Conservation (phyloP, 2,888 invertebrate species). For the Eutolmus rufibarbis region DNA sequence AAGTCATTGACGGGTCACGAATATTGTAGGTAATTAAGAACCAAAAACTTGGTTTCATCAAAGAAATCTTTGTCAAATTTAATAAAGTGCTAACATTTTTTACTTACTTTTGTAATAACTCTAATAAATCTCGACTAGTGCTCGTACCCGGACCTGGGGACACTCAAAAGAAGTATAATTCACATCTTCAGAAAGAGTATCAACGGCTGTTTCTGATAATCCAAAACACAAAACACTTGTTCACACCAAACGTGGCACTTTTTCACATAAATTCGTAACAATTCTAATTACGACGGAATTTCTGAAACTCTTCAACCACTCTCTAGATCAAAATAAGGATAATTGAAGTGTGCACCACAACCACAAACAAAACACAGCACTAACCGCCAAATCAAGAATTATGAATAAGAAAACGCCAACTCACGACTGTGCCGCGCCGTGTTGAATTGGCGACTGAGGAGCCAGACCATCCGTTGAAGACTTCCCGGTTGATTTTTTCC, state of each 20-base stretch:
- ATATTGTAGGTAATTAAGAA: not conserved
- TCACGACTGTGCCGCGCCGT: not conserved
- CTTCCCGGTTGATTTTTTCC: not conserved
- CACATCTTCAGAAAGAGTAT: not conserved
- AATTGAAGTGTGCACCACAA: not conserved
- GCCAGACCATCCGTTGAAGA: not conserved
- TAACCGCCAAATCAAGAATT: not conserved
- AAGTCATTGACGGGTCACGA: not conserved
- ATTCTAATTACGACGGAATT: not conserved
- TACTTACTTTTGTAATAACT: not conserved
- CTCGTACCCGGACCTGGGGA: not conserved
- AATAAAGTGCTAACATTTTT: not conserved
- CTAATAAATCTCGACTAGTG: not conserved
- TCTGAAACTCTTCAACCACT: not conserved
- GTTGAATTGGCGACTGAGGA: not conserved
- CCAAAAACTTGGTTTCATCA: not conserved
- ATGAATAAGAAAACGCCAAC: not conserved
- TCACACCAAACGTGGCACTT: not conserved
- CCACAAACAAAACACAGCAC: not conserved
- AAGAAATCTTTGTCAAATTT: not conserved
- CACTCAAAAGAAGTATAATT: not conserved
- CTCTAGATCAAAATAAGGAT: not conserved
- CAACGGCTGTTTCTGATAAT: not conserved
- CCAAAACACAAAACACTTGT: not conserved
- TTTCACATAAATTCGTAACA: not conserved